These are phyloP conservation scores for Hucho hucho DNA, from an alignment of 2,113 vertebrate species.

Conservation along the genomic window DNA sequence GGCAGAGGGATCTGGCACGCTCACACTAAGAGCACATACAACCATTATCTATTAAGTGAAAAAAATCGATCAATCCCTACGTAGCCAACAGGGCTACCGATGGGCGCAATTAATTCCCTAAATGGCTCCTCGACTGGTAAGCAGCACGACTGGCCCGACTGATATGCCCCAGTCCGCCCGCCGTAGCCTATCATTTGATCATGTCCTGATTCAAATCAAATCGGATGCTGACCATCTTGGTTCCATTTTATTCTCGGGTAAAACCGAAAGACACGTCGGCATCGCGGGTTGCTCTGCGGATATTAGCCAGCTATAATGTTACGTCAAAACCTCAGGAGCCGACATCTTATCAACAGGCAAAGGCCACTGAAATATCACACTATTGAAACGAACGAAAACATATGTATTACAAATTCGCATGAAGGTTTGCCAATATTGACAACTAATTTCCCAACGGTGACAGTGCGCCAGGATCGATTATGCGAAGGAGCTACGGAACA, in stretches of 20 bases:
- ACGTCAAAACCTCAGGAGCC: conserved; percentile 37
- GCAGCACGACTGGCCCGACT: conserved; percentile 38
- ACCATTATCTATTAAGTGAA: conserved; percentile 33
- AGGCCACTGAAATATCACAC: conserved; percentile 39
- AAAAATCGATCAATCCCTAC: conserved; percentile 42
- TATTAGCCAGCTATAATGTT: conserved; percentile 31
- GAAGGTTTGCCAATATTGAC: conserved; percentile 44
- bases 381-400: conserved; percentile 44
- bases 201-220: conserved; percentile 55
- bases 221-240: conserved; percentile 45
- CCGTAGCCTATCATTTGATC: conserved; percentile 13
- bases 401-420: conserved; percentile 56
- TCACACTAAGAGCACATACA: conserved; percentile 1
- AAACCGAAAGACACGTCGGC: conserved; percentile 21
- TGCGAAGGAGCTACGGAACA: conserved; percentile 56
- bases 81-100: conserved; percentile 21
- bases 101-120: conserved; percentile 38
- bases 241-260: conserved; percentile 21
- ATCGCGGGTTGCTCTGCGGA: conserved; percentile 29
- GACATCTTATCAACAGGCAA: conserved; percentile 70
- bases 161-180: conserved; percentile 15
- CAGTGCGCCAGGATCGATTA: conserved; percentile 66
- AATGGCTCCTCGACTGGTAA: conserved; percentile 26
- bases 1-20: neutral
- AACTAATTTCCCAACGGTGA: conserved; percentile 52